Evolutionary conservation across 2,888 invertebrate species (phyloP), one percentile per base, ranked within the genome.

Genomic region (Melanostoma mellinum): DNA sequence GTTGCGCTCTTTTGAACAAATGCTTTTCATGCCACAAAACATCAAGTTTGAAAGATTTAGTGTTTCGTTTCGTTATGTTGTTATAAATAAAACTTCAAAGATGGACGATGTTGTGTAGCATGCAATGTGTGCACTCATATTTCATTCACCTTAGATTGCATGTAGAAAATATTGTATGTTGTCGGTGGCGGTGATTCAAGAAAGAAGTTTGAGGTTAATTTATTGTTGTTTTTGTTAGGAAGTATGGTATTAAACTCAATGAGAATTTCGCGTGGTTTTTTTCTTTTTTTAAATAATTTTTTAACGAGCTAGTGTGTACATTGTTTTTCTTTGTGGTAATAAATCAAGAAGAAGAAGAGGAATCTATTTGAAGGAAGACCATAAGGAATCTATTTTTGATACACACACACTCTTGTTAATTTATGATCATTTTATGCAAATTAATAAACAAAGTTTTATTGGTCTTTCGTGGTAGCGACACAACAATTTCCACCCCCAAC

Each of bases 1-100:
- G 42, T 6, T 36, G 5, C 35, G 6, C 60, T 44, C 35, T 10
- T 3, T 33, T 6, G n/a, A 4, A 30, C 2, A 20, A 20, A 10
- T 38, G 8, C 3, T 67, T 65, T 42, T 58, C 35, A 36, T 42
- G n/a, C 6, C 48, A 42, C 30, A 52, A 52, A 30, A 52, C 8
- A 61, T 71, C 48, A 55, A 61, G 58, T 58, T 65, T 3, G 10
- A 74, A 50, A 40, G 30, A 33, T 63, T 55, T 44, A 60, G 44
- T 38, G 36, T 30, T 20, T 20, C 20, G 20, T 20, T 20, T 20
- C 20, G 20, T 20, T 20, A 10, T 32, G 9, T 0, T 20, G 44
- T 53, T 65, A 73, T 65, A 72, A 78, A 77, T 77, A 77, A 38
- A 60, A 61, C 50, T 58, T 56, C 6, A 38, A 9, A 55, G 8